Evolutionary conservation across 2,797 vertebrate species (phyloP), one percentile per base, ranked within the genome.

Genomic region (Lutjanus argentimaculatus): DNA sequence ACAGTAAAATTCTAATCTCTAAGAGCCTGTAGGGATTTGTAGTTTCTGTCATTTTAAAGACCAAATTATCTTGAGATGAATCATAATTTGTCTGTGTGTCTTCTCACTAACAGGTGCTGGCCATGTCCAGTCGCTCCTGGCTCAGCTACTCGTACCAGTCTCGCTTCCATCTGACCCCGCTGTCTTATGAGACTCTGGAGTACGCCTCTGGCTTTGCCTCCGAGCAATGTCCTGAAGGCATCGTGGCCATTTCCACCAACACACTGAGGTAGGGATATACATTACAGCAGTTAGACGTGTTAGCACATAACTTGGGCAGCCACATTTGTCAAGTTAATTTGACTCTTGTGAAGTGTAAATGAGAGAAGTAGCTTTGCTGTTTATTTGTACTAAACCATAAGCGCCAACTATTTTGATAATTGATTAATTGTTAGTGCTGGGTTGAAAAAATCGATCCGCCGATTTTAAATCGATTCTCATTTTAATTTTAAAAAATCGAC

Each of bases 41-140:
- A 1, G 2, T 53, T 43, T 46, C 30, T 53, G 67, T 59, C 9
- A 14, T 68, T 15, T 62, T 16, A 10, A 19, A 21, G 10, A 4
- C 11, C 1, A 51, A 3, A 55, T 46, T 5, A 36, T 67, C 42
- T 72, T 10, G 5, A n/a, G 16, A 6, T 43, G 0, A 61, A 36
- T 75, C 19, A 0, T 1, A 51, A 19, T 14, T 6, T 45, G 7
- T 51, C 11, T 16, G 8, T 16, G 4, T 46, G 30, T 40, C 5
- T 48, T 43, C 25, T 52, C 11, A 22, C 59, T 46, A 56, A 6
- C 85, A 99, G 99, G 99, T 99, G 51, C 86, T 99, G 93, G 99
- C 99, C 42, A 99, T 99, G 99, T 99, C 98, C 8, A 99, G 99
- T 69, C 97, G 98, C 19, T 99, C 99, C 0, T 99, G 99, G 99